Evolutionary conservation across 2,113 vertebrate genomes (phyloP), one percentile per base, ranked within the genome.

Genomic region (Eptesicus fuscus): DNA sequence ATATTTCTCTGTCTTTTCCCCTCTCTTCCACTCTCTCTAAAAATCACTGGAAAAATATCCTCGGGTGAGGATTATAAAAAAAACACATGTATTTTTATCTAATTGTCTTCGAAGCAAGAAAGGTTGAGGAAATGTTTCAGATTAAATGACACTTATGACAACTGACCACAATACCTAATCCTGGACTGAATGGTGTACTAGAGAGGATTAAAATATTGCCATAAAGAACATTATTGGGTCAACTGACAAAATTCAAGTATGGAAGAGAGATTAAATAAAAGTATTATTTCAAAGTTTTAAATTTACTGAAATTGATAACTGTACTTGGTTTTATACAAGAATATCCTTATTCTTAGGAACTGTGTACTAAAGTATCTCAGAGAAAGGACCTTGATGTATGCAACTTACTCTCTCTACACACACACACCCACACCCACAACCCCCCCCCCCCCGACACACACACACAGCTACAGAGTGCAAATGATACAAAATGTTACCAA

Each of bases 401-500:
- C 35, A 94, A 83, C 9, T 77, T 35, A 87, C 4, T 87, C 59
- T 85, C 14, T 49, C 25, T 61, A 9, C 4, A 9, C 4, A 59
- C 18, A 53, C 51, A 59, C 56, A 9, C 25, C 16, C 47, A 49
- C 47, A 49, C 40, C 61, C 32, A 53, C 20, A 65, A n/a, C n/a
- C n/a, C n/a, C n/a, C n/a, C n/a, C n/a, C n/a, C n/a, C n/a, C n/a
- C n/a, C n/a, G n/a, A 49, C 47, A 49, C 47, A 49, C 40, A 70
- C 32, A 53, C 20, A 65, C 2, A 32, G 16, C 4, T 63, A 80
- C 1, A n/a, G 25, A 51, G 13, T 49, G 2, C 22, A 92, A 59
- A 94, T 80, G 11, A 77, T n/a, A 89, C 4, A 94, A 88, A 96
- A 89, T 70, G 18, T n/a, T 85, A 87, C 40, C 16, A 63, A 76